phyloP scores from a whole-genome alignment of 2,888 invertebrate genomes.

The Eristalis tenax region DNA sequence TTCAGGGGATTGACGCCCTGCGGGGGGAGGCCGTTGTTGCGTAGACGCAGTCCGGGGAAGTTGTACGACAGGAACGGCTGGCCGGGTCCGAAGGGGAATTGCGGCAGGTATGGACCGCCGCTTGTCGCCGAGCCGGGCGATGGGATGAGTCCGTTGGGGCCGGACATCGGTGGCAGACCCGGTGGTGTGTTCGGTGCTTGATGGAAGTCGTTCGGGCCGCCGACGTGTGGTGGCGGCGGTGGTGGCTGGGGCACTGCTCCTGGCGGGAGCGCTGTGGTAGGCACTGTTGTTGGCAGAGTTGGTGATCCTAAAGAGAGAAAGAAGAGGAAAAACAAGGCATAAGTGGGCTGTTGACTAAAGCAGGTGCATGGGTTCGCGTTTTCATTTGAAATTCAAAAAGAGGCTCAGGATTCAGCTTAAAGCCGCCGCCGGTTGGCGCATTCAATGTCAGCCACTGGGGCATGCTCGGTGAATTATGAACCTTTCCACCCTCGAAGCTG shows the following conservation, averaged over 20 bases:
- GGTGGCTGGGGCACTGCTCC: slow-evolving; percentile 71
- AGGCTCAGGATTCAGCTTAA: too few species aligned
- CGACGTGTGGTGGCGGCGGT: slow-evolving; percentile 71
- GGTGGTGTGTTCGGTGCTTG: slow-evolving; percentile 74
- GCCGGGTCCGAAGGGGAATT: slow-evolving; percentile 82
- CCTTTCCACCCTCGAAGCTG: not conserved
- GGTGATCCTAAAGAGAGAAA: slow-evolving; percentile 81
- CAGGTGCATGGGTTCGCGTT: not conserved
- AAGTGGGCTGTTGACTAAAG: not conserved
- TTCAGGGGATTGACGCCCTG: slow-evolving; percentile 60
- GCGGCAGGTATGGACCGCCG: slow-evolving; percentile 82
- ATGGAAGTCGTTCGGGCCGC: slow-evolving; percentile 72
- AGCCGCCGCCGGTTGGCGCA: too few species aligned
- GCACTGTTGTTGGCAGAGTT: slow-evolving; percentile 80
- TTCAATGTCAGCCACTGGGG: not conserved
- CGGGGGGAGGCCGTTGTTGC: slow-evolving; percentile 73
- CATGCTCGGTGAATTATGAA: not conserved
- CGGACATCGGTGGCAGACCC: slow-evolving; percentile 60
- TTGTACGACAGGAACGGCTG: slow-evolving; percentile 85
- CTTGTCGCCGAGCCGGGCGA: slow-evolving; percentile 79
- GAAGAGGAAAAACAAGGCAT: slow-evolving; percentile 32
- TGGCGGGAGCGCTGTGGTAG: slow-evolving; percentile 70
- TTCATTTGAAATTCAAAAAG: not conserved
- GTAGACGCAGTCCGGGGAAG: slow-evolving; percentile 80
- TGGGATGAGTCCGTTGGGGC: slow-evolving; percentile 81